Base-by-base conservation (phyloP, 1,140 invertebrate genomes). In the Trigoniulus corallinus region DNA sequence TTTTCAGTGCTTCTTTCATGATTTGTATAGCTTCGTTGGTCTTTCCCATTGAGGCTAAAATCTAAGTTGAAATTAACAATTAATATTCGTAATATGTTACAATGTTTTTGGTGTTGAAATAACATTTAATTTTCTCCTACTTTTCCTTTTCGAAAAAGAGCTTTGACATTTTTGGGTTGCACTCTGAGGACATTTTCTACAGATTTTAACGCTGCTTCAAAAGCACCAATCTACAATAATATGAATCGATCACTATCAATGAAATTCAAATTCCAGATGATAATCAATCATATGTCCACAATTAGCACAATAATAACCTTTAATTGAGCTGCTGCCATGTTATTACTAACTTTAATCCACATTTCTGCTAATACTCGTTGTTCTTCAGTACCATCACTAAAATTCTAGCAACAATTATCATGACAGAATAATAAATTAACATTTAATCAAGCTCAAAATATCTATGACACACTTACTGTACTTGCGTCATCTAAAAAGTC, bases 141-240 rank as follows among this genome's bases (percentile, higher is more conserved):
- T 66, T 81, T 82, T 62, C 82, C 83, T 73, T 91, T 88, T 57
- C 88, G 77, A 64, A 81, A 92, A 3, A 93, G 64, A 3, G 88
- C 88, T 69, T 93, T 94, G 0, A 85, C 77, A 71, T 94, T 93
- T 52, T 80, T 68, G 13, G 88, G 85, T 62, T 92, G 82, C 63
- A 81, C 80, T 51, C 73, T 70, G 7, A 93, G 64, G 1, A 92
- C 88, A 63, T 76, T 72, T 40, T 86, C 79, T 22, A 91, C 76
- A 23, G 84, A 87, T 60, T 75, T 73, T 3, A 88, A 67, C 15
- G 88, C 88, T 24, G 80, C 77, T 58, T 88, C 83, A 61, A 76
- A 88, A 0, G 82, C 80, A 54, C 81, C 76, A 24, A 82, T 55
- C 65, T 67, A 44, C 27, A 51, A 52, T 40, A 53, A 43, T 54